Evolutionary conservation across 2,888 invertebrate genomes (phyloP).

Genomic region (Plagiodera versicolora): DNA sequence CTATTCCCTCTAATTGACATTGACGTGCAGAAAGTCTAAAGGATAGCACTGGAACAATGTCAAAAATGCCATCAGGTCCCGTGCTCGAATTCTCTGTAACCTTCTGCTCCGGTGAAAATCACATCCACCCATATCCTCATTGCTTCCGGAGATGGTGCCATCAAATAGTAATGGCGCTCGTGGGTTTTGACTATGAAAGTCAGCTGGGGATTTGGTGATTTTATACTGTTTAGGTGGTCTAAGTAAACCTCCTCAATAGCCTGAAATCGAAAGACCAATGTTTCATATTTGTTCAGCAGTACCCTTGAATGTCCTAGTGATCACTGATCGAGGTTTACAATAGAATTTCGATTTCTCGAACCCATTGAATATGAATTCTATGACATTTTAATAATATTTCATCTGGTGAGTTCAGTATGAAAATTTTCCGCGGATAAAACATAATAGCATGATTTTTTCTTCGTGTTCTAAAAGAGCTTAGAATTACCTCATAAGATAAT

Average conservation of each 20-base stretch:
- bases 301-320: too few species aligned
- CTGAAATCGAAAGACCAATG: too few species aligned
- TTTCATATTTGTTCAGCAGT: too few species aligned
- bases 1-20: constrained; percentile 14
- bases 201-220: constrained; percentile 86
- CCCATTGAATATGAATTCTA: too few species aligned
- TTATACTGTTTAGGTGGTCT: constrained; percentile 90
- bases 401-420: too few species aligned
- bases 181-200: constrained; percentile 95
- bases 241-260: constrained; percentile 96
- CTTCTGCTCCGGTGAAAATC: constrained; percentile 90
- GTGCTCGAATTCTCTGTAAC: constrained; percentile 72
- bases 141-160: constrained; percentile 92
- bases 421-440: too few species aligned
- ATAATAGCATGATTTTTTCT: too few species aligned
- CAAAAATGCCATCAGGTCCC: constrained; percentile 46
- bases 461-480: too few species aligned
- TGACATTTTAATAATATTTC: too few species aligned
- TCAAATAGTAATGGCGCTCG: constrained; percentile 84
- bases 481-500: too few species aligned
- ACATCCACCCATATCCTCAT: constrained; percentile 98
- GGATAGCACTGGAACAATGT: constrained; percentile 7
- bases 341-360: too few species aligned
- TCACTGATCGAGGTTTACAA: too few species aligned
- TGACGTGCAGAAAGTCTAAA: constrained; percentile 12